Evolutionary conservation across 2,797 vertebrate species (phyloP).

Genomic region (Microctenopoma lineatum): DNA sequence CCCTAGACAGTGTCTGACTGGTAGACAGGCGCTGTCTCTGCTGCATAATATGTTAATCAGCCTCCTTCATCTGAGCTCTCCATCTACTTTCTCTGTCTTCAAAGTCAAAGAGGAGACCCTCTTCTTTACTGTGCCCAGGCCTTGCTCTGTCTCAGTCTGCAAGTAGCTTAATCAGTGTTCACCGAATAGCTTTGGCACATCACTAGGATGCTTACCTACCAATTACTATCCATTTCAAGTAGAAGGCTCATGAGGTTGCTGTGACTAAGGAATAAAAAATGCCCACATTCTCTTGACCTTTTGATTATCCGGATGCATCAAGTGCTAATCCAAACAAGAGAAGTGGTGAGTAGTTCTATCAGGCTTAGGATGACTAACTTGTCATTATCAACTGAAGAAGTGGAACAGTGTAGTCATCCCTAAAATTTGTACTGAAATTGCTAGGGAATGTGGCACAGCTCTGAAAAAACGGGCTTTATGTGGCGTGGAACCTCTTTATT

Average conservation of each 20-base stretch:
- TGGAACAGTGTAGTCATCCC: constrained; percentile 56
- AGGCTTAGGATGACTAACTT: constrained; percentile 50
- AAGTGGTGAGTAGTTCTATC: constrained; percentile 30
- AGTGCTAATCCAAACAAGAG: constrained; percentile 58
- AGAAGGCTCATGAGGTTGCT: constrained; percentile 44
- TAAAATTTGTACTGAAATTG: constrained; percentile 58
- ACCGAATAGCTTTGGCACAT: constrained; percentile 51
- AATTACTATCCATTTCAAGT: constrained; percentile 70
- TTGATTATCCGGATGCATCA: constrained; percentile 56
- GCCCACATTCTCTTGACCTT: constrained; percentile 63
- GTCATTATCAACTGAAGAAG: constrained; percentile 51
- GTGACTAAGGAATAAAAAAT: constrained; percentile 48
- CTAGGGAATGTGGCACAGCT: constrained; percentile 45
- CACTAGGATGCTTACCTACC: constrained; percentile 53
- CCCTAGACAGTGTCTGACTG: constrained; percentile 61
- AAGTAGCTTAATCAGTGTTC: constrained; percentile 60
- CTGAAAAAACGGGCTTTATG: constrained; percentile 69
- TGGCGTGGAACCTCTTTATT: constrained; percentile 70
- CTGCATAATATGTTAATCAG: constrained; percentile 70
- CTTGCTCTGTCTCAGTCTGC: constrained; percentile 52
- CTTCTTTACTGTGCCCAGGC: constrained; percentile 30
- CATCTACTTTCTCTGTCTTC: constrained; percentile 58
- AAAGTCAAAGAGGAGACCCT: constrained; percentile 71
- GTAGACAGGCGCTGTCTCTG: constrained; percentile 55
- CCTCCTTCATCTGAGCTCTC: constrained; percentile 57